Evolutionary conservation across 2,797 vertebrate species (phyloP).

Genomic region (Propithecus deckenii): DNA sequence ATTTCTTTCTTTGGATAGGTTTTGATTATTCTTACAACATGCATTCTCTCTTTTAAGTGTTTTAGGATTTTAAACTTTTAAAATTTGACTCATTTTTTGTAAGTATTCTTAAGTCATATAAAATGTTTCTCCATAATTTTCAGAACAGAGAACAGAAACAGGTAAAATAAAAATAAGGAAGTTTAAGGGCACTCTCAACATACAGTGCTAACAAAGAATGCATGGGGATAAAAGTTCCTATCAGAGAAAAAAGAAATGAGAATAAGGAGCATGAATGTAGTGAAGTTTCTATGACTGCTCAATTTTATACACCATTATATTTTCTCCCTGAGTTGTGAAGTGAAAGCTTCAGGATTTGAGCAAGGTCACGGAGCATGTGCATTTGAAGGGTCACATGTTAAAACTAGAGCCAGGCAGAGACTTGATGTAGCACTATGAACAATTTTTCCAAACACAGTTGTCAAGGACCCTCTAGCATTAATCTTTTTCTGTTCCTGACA

Average conservation of each 20-base stretch:
- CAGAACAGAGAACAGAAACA: not conserved
- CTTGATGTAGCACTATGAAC: fast-evolving
- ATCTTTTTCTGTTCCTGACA: not conserved
- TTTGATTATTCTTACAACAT: not conserved
- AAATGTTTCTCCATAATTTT: not conserved
- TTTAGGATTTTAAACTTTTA: not conserved
- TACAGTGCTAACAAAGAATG: not conserved
- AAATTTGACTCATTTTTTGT: not conserved
- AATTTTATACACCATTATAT: not conserved
- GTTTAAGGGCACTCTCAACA: not conserved
- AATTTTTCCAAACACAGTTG: not conserved
- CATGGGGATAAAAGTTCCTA: not conserved
- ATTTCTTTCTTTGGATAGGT: not conserved
- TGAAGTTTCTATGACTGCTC: not conserved
- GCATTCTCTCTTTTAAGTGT: not conserved
- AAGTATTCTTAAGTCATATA: not conserved
- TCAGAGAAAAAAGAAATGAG: not conserved
- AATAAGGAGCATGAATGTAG: not conserved
- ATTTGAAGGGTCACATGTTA: not conserved
- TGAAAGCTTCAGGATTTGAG: not conserved
- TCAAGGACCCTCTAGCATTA: not conserved
- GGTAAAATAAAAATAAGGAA: not conserved
- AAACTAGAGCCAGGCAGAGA: not conserved
- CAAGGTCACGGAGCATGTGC: not conserved
- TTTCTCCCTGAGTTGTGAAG: not conserved